Conservation (phyloP, 2,888 invertebrate species). For the Pseudococcus jackbeardsleyi region DNA sequence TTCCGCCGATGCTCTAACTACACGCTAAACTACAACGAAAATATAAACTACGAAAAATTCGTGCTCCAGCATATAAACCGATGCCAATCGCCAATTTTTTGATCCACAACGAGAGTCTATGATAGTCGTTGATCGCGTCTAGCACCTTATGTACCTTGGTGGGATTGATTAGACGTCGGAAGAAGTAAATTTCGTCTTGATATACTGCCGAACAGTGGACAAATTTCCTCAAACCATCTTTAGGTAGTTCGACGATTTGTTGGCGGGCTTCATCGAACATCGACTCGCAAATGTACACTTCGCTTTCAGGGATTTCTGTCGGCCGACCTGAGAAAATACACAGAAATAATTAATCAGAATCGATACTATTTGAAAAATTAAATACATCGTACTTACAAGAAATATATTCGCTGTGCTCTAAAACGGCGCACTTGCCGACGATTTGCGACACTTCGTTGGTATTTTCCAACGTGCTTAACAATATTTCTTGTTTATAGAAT, state of each 20-base stretch:
- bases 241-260: slow-evolving; percentile 79
- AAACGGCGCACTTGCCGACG: slow-evolving; percentile 90
- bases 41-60: slow-evolving; percentile 7
- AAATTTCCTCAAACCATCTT: slow-evolving; percentile 83
- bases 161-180: slow-evolving; percentile 79
- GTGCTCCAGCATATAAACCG: slow-evolving; percentile 30
- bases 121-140: neutral
- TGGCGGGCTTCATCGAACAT: slow-evolving; percentile 90
- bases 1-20: neutral
- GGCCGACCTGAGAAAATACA: slow-evolving; percentile 77
- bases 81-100: neutral
- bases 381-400: slow-evolving; percentile 76
- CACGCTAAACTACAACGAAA: slow-evolving; percentile 1
- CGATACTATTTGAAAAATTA: too few relatives aligned
- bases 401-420: slow-evolving; percentile 91
- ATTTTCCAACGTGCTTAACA: slow-evolving; percentile 91
- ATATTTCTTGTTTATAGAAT: slow-evolving; percentile 94
- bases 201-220: slow-evolving; percentile 85
- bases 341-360: too few relatives aligned
- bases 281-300: slow-evolving; percentile 93
- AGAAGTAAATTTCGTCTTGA: slow-evolving; percentile 93
- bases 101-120: neutral
- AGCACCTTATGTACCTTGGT: slow-evolving; percentile 72
- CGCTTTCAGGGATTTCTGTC: slow-evolving; percentile 92
- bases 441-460: slow-evolving; percentile 92